Base-by-base conservation (phyloP, 2,797 vertebrate genomes). In the Chelon auratus region DNA sequence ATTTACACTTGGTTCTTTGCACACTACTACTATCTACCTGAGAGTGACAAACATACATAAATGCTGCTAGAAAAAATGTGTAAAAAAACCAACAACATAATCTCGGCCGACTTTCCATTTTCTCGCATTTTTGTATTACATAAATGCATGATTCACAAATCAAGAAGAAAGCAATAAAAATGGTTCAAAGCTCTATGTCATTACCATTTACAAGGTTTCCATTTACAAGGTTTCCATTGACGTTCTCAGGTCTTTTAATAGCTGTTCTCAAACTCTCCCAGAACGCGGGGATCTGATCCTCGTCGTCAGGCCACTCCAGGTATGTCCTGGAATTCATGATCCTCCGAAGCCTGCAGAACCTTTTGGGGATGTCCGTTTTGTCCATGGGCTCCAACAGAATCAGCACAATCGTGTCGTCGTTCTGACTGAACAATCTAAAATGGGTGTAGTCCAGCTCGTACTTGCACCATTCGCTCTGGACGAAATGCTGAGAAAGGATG, bases 371-470 rank as follows among this genome's bases (percentile, higher is more conserved):
- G 0, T 90, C 87, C 14, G 91, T 61, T 53, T 88, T 91, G 71
- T 92, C 89, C 3, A 95, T 93, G 63, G 92, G 90, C 72, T 96
- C 95, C 81, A 96, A 72, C 15, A 96, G 92, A 52, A 95, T 52
- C 0, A 96, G 89, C 26, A 95, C 93, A 0, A 72, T 89, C 0
- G 93, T 33, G 2, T 96, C 95, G 0, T 93, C 83, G 53, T 93
- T 94, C 74, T 94, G 93, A 4, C 95, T 93, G 30, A 96, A 96
- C 80, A 96, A 86, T 24, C 95, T 93, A 52, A 96, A 96, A 47
- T 96, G 95, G 0, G 94, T 95, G 90, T 95, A 96, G 77, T 96
- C 94, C 73, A 96, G 90, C 64, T 96, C 94, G 0, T 96, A 96
- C 18, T 94, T 95, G 88, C 96, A 96, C 95, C 95, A 96, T 64